Evolutionary conservation across 2,797 vertebrate genomes (phyloP), one percentile per base, ranked within the genome.

Genomic region (Pipistrellus pipistrellus): DNA sequence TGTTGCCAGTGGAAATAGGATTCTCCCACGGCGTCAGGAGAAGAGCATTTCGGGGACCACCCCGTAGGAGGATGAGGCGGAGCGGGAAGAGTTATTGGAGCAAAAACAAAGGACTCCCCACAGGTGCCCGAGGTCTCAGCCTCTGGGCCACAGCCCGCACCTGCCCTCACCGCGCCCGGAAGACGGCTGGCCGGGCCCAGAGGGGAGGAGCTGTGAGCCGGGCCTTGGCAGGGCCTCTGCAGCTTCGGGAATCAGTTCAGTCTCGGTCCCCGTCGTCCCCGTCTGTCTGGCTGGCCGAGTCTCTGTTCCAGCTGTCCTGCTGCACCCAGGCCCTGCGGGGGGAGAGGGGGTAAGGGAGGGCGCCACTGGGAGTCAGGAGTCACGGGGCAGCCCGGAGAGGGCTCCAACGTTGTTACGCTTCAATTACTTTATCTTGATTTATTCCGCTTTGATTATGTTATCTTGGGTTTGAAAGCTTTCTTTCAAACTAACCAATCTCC

Each of bases 361-460:
- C 38, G 38, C 38, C 38, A 41, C 38, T 41, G 38, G 59, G 27
- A 30, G 59, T n/a, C 55, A 23, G 55, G 55, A 57, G 27, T 15
- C 59, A 12, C 59, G 8, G 21, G 27, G 13, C 30, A 17, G 14
- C 30, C 1, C 17, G 6, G 62, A n/a, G 0, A 0, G 7, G 30
- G 15, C 62, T 32, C 14, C 0, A 7, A n/a, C 62, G 14, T 32
- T n/a, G 4, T 18, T n/a, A 64, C 38, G 38, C 38, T 41, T 41
- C 7, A 38, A 41, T 41, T 41, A 41, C 38, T 41, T 41, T 41
- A 41, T 41, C 38, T 41, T 41, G 38, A 41, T 41, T 41, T 41
- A 41, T 6, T 41, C 38, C 6, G 30, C 14, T n/a, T 17, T 64
- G 27, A n/a, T 8, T 17, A n/a, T n/a, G 27, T n/a, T n/a, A n/a